Conservation (phyloP, 2,888 invertebrate species). For the Drosophila algonquin region DNA sequence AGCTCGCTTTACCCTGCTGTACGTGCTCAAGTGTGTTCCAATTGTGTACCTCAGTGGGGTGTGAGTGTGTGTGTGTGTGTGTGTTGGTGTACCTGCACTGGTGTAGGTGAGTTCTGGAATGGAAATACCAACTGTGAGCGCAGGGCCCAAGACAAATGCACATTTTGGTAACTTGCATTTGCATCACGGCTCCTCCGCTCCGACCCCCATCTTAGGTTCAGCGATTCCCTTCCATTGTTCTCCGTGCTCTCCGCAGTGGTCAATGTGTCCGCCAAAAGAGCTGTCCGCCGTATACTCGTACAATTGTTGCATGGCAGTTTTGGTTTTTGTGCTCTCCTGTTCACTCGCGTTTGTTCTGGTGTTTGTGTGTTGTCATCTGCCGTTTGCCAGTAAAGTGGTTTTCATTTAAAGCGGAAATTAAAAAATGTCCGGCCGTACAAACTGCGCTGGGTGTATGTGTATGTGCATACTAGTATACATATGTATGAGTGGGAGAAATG, state of each 20-base stretch:
- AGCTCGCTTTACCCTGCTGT: too few relatives aligned
- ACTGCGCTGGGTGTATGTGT: not conserved
- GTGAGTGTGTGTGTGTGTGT: conserved; percentile 5
- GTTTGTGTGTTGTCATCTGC: conserved; percentile 18
- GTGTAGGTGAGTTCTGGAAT: conserved; percentile 39
- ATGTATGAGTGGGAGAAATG: conserved; percentile 15
- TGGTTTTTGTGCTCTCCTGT: conserved; percentile 24
- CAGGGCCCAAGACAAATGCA: conserved; percentile 60
- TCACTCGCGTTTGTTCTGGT: not conserved
- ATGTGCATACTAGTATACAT: not conserved
- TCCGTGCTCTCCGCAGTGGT: not conserved
- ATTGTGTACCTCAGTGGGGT: conserved; percentile 18
- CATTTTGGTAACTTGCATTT: conserved; percentile 66
- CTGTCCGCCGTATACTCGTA: conserved; percentile 4
- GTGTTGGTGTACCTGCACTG: not conserved
- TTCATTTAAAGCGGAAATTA: conserved; percentile 78
- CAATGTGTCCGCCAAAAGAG: not conserved
- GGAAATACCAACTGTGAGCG: conserved; percentile 55
- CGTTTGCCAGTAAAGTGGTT: conserved; percentile 58
- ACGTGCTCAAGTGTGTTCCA: conserved; percentile 74
- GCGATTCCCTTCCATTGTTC: not conserved
- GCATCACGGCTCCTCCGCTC: conserved; percentile 33
- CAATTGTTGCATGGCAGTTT: conserved; percentile 46
- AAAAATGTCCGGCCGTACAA: conserved; percentile 66
- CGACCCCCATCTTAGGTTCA: not conserved